phyloP scores from a whole-genome alignment of 2,888 invertebrate genomes.

The Oxyscelio sp. region DNA sequence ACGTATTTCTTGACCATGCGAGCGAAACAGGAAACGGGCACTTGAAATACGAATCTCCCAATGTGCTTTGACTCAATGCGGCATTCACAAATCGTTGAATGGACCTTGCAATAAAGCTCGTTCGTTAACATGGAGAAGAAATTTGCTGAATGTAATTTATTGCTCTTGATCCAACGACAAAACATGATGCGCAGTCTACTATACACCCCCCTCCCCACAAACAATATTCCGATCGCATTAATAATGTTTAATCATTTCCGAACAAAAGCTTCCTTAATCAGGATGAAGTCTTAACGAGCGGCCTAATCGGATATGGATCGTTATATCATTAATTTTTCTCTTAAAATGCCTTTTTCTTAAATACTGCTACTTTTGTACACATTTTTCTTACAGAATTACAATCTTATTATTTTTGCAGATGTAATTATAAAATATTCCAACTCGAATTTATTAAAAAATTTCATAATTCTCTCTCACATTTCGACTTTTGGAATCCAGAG shows the following conservation, averaged over 20 bases:
- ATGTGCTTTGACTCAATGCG: constrained; percentile 48
- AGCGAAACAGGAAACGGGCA: constrained; percentile 82
- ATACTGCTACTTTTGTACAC: not conserved
- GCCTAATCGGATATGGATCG: too few relatives aligned
- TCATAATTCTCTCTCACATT: too few relatives aligned
- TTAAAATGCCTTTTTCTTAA: too few relatives aligned
- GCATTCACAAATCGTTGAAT: constrained; percentile 54
- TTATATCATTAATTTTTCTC: too few relatives aligned
- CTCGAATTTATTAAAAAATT: too few relatives aligned
- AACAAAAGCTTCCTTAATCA: not conserved
- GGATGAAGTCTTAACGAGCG: not conserved
- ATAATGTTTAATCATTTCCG: not conserved
- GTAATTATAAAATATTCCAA: too few relatives aligned
- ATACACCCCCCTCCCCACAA: not conserved
- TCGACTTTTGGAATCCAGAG: too few relatives aligned
- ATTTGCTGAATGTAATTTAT: constrained; percentile 37
- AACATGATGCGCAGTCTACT: constrained; percentile 11
- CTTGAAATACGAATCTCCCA: constrained; percentile 63
- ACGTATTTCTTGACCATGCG: constrained; percentile 59
- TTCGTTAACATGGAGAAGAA: constrained; percentile 45
- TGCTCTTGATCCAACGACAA: constrained; percentile 8
- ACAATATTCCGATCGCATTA: constrained; percentile 14
- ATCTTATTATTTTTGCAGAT: too few relatives aligned
- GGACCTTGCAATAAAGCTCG: constrained; percentile 44
- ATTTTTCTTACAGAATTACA: too few relatives aligned